These are phyloP conservation scores for Crotalus viridis DNA, from an alignment of 2,113 vertebrate species.

Conservation along the genomic window DNA sequence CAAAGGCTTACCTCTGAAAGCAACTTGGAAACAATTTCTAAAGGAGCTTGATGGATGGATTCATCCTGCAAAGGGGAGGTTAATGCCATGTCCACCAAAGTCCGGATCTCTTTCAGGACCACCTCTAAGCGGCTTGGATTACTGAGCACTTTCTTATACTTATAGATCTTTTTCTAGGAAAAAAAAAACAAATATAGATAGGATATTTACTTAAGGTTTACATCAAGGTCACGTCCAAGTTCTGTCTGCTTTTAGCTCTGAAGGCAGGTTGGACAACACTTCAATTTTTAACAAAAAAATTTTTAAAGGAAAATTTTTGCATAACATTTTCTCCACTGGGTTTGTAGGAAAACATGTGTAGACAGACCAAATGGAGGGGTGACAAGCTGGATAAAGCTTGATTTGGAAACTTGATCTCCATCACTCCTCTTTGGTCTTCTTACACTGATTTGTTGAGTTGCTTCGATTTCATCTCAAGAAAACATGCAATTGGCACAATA, in stretches of 20 bases:
- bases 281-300: neutral
- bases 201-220: neutral
- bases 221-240: rapidly evolving
- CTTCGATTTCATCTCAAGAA: neutral
- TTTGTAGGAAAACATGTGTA: neutral
- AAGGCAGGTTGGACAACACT: neutral
- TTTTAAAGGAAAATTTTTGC: neutral
- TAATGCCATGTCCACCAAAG: slow-evolving; percentile 96
- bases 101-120: slow-evolving; percentile 95
- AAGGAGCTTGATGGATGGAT: slow-evolving; percentile 94
- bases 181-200: neutral
- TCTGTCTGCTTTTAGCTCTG: neutral
- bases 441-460: neutral
- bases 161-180: slow-evolving; percentile 97
- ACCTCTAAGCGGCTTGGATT: slow-evolving; percentile 98
- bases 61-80: slow-evolving; percentile 94
- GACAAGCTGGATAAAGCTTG: neutral
- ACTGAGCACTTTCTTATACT: slow-evolving; percentile 96
- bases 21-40: slow-evolving; percentile 98
- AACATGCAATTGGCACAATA: neutral
- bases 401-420: neutral
- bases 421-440: neutral
- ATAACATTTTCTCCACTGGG: neutral
- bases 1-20: slow-evolving; percentile 85
- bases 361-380: neutral